Base-by-base conservation (phyloP, 2,113 vertebrate species). In the Melanocharis versteri region DNA sequence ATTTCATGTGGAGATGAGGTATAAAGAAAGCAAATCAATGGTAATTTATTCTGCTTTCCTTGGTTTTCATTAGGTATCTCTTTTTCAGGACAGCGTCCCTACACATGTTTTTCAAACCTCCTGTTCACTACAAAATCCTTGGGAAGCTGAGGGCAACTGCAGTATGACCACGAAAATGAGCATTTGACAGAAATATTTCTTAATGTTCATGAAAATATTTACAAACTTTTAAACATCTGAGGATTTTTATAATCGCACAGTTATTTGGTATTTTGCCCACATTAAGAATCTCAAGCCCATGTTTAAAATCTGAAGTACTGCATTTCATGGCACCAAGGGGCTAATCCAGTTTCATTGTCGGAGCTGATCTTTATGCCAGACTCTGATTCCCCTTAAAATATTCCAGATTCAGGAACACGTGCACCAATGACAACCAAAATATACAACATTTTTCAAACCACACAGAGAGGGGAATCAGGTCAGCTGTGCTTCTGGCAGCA, bases 391-490 rank as follows among this genome's bases (percentile, higher is more conserved):
- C 54, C 57, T 93, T 79, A 30, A 92, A 94, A 92, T 53, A 89
- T 17, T 72, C 53, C 78, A 91, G 64, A 92, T 56, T 83, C 88
- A 76, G 66, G 82, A 93, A 88, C 62, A 71, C 35, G 19, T 79
- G 82, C 44, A 75, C 77, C 28, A 72, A 26, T 53, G 77, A 91
- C 73, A 94, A 79, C n/a, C 64, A 69, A 94, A 94, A 91, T 91
- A 68, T 11, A 64, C 40, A 37, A 58, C 51, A 60, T 71, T 82
- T 89, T 86, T 91, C 72, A 89, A 91, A 94, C 33, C 7, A 51
- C 69, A 45, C 18, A 78, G 72, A 91, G 65, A 91, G 64, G 51
- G 89, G 51, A 84, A 89, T 56, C 48, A 68, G 81, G 93, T 89
- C 89, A 92, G 3, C 51, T 86, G 65, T 60, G 69, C 60, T 90